These are phyloP conservation scores for Polyergus mexicanus DNA, from an alignment of 1,140 invertebrate species.

Conservation along the genomic window DNA sequence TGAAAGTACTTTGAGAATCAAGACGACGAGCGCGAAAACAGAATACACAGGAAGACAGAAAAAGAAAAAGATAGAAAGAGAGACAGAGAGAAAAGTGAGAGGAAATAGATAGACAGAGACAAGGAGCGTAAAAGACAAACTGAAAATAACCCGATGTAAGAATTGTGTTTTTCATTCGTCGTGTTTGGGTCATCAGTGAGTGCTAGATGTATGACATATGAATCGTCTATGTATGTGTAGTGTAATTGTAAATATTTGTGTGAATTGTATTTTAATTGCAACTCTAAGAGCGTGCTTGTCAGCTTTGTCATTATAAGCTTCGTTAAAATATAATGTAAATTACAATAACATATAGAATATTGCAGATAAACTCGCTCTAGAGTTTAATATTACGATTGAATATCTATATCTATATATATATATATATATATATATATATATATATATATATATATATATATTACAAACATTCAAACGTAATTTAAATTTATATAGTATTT, in stretches of 20 bases:
- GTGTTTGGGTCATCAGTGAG: constrained; percentile 29
- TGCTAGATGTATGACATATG: constrained; percentile 29
- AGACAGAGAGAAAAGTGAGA: constrained; percentile 24
- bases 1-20: constrained; percentile 32
- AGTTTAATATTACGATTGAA: constrained; percentile 22
- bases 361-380: background rate
- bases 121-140: constrained; percentile 64
- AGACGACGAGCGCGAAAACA: constrained; percentile 50
- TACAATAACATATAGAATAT: background rate
- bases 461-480: constrained; percentile 8
- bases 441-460: background rate
- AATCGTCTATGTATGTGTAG: constrained; percentile 62
- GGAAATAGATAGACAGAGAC: constrained; percentile 58
- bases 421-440: background rate
- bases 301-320: background rate
- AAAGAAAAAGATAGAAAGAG: constrained; percentile 7
- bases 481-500: background rate
- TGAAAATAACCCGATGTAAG: constrained; percentile 68
- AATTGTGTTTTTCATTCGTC: constrained; percentile 51
- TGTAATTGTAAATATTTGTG: constrained; percentile 66
- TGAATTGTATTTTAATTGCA: constrained; percentile 2
- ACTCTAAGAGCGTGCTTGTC: constrained; percentile 15
- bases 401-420: background rate
- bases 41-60: constrained; percentile 19
- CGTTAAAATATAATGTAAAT: background rate